Conservation (phyloP, 2,888 invertebrate genomes). For the Esperia sulphurella region DNA sequence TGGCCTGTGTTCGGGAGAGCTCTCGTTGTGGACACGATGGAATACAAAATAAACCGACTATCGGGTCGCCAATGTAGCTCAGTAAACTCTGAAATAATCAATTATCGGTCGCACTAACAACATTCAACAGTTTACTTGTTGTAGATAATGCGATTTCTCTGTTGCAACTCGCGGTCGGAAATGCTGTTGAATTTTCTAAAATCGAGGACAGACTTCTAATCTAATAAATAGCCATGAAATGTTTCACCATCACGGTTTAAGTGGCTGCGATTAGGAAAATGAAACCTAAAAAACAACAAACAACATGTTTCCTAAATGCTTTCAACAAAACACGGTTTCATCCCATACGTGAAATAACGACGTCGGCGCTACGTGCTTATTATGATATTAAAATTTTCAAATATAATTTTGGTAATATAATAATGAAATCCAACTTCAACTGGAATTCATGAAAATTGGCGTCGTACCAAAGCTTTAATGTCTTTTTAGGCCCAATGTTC, state of each 20-base stretch:
- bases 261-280: background rate
- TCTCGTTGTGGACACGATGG: background rate
- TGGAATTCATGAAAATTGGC: constrained; percentile 9
- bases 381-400: background rate
- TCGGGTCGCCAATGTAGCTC: background rate
- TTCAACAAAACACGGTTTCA: background rate
- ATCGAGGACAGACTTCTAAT: constrained; percentile 8
- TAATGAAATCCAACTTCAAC: background rate
- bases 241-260: background rate
- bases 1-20: constrained; percentile 10
- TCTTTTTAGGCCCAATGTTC: constrained; percentile 9
- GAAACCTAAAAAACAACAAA: background rate
- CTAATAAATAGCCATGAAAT: constrained; percentile 1
- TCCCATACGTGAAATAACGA: background rate
- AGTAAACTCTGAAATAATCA: constrained; percentile 11
- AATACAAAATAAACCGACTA: background rate
- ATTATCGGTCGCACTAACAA: constrained; percentile 19
- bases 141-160: constrained; percentile 39
- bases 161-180: constrained; percentile 13
- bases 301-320: background rate
- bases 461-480: constrained; percentile 6
- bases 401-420: background rate
- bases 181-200: constrained; percentile 9
- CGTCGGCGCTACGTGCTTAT: background rate
- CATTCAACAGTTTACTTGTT: constrained; percentile 19